phyloP scores from a whole-genome alignment of 2,888 invertebrate genomes.

The Rhabditoides inermis region DNA sequence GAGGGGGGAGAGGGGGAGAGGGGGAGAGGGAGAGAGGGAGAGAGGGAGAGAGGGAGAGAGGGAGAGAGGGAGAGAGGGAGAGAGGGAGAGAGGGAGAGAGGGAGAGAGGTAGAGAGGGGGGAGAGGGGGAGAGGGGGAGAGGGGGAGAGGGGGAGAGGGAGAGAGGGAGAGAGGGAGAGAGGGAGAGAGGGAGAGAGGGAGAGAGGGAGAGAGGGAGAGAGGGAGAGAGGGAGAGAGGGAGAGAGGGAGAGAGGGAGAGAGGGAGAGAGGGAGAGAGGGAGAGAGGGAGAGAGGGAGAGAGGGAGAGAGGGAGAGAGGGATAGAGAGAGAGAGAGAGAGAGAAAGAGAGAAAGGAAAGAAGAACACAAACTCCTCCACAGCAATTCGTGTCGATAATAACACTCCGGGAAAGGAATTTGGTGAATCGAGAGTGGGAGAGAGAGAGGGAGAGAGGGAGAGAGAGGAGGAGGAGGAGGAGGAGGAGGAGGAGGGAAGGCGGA shows the following conservation, averaged over 20 bases:
- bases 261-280: neutral
- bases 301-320: neutral
- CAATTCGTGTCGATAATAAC: no score
- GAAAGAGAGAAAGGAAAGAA: conserved; percentile 3
- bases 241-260: neutral
- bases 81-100: conserved; percentile 1
- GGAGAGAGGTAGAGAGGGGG: neutral
- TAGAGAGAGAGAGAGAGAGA: conserved; percentile 3
- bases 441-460: conserved; percentile 4
- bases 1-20: conserved; percentile 10
- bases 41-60: conserved; percentile 1
- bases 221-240: conserved; percentile 6
- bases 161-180: conserved; percentile 7
- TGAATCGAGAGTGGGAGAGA: conserved; percentile 5
- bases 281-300: conserved; percentile 1
- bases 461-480: conserved; percentile 5
- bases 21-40: conserved; percentile 7
- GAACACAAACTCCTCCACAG: no score
- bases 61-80: neutral
- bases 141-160: conserved; percentile 5
- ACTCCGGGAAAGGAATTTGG: no score
- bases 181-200: conserved; percentile 6
- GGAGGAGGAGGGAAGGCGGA: conserved; percentile 2
- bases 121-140: conserved; percentile 4
- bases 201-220: conserved; percentile 3